Evolutionary conservation across 1,140 invertebrate species (phyloP), one percentile per base, ranked within the genome.

Genomic region (roundworm (Caenorhabditis elegans)): DNA sequence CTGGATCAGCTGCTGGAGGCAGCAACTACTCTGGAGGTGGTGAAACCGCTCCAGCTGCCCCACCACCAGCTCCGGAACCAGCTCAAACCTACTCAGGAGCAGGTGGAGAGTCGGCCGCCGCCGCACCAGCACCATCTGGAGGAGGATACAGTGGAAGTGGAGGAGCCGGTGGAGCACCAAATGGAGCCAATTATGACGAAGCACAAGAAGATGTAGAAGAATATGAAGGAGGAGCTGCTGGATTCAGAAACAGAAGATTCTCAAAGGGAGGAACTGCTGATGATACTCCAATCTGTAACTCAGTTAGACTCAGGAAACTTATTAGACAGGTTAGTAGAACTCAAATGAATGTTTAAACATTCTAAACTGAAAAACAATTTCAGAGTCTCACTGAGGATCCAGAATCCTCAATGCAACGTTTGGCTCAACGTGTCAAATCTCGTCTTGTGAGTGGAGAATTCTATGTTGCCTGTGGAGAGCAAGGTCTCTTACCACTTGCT

Each of bases 391-490:
- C 78, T 48, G 34, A 46, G 6, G 78, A 79, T 15, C 51, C 78
- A 3, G 78, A 79, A 36, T 46, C 51, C 5, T 79, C 78, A 8
- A 79, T 79, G 78, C 36, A 53, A 43, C 31, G 55, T 13, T 26
- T 79, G 13, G 51, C 78, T 28, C 51, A 79, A 31, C 51, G 36
- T 17, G 78, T 79, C 6, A 53, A 79, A 26, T 53, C 78, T 65
- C 78, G 78, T 15, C 53, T 79, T 3, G 78, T 65, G 22, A 48
- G 51, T 19, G 78, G 78, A 1, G 78, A 79, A 79, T 79, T 53
- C 51, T 79, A 79, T 39, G 78, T 79, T 4, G 78, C 78, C n/a
- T 79, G 78, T 39, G 78, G 78, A 26, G 55, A 79, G n/a, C 51
- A 79, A 39, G 78, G 78, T 28, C 51, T 79, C 39, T 53, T 34